Percentiles rank a stretch among this genome's conserved stretches.
Conservation (phyloP, 2,888 invertebrate species). For the Agriopis leucophaearia region DNA sequence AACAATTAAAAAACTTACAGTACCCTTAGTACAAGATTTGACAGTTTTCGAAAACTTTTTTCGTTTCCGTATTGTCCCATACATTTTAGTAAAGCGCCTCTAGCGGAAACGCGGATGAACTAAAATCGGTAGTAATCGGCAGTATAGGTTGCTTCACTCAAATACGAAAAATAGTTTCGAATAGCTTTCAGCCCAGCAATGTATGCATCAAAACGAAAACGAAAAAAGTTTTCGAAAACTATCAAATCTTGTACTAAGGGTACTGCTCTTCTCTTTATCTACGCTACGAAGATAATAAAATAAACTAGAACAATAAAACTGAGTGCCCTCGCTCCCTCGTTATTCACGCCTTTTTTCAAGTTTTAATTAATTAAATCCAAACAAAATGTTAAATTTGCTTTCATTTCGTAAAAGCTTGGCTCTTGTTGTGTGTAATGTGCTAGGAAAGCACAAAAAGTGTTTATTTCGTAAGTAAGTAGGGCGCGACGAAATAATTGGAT, state of each 20-base stretch:
- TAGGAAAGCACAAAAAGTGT: slow-evolving; percentile 11
- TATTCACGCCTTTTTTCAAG: slow-evolving; percentile 34
- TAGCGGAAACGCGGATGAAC: too few relatives aligned
- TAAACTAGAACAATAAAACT: slow-evolving; percentile 27
- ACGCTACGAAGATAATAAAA: slow-evolving; percentile 24
- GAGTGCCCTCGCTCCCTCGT: slow-evolving; percentile 24
- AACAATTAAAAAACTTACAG: slow-evolving; percentile 21
- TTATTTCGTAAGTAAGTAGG: slow-evolving; percentile 18
- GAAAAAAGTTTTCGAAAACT: too few relatives aligned
- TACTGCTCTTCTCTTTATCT: slow-evolving; percentile 23
- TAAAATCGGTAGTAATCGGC: too few relatives aligned
- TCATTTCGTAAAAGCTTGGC: slow-evolving; percentile 23
- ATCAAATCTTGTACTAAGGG: too few relatives aligned
- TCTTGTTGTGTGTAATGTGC: slow-evolving; percentile 11
- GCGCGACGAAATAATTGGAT: slow-evolving; percentile 25
- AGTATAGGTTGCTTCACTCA: too few relatives aligned
- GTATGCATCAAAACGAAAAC: too few relatives aligned
- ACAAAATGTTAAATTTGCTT: slow-evolving; percentile 33
- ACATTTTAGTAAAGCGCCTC: too few relatives aligned
- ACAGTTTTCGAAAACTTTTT: too few relatives aligned
- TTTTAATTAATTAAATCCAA: slow-evolving; percentile 36
- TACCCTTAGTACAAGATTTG: too few relatives aligned
- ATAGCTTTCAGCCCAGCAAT: too few relatives aligned
- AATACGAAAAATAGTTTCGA: too few relatives aligned
- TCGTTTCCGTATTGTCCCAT: too few relatives aligned